Evolutionary conservation across 2,888 invertebrate species (phyloP).

Genomic region (Rhaphigaster nebulosa): DNA sequence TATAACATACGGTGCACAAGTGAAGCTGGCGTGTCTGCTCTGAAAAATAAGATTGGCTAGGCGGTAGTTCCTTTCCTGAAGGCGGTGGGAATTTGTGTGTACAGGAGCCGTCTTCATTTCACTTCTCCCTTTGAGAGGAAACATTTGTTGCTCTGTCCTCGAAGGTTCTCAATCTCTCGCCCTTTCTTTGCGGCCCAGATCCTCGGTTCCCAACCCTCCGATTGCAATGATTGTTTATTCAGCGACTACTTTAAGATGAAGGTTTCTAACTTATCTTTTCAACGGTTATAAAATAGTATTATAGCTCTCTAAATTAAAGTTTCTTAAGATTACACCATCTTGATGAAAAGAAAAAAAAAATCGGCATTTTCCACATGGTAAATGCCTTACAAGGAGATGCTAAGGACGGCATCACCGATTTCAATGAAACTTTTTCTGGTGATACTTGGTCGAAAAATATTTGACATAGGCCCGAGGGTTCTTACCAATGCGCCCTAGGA

Average conservation of each 20-base stretch:
- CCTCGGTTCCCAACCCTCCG: background rate
- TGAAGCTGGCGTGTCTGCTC: background rate
- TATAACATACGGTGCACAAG: background rate
- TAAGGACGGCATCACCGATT: no score
- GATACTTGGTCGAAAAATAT: no score
- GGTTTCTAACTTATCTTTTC: background rate
- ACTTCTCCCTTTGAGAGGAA: slow-evolving; percentile 36
- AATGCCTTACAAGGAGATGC: no score
- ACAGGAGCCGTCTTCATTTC: slow-evolving; percentile 28
- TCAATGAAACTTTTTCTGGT: no score
- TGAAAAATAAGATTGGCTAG: background rate
- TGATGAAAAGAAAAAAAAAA: no score
- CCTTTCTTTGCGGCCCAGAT: background rate
- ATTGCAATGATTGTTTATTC: slow-evolving; percentile 8
- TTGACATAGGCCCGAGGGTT: no score
- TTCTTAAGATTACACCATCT: background rate
- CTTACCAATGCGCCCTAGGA: no score
- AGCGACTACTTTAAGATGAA: background rate
- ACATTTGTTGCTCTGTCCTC: slow-evolving; percentile 30
- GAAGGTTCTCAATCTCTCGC: slow-evolving; percentile 9
- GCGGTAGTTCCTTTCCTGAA: background rate
- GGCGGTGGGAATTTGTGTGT: background rate
- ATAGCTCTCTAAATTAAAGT: no score
- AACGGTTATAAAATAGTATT: background rate
- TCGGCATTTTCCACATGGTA: no score